A percentile compares a stretch with the other conserved stretches of the same genome.
Conservation (phyloP, 2,113 vertebrate genomes). For the Boleophthalmus pectinirostris region DNA sequence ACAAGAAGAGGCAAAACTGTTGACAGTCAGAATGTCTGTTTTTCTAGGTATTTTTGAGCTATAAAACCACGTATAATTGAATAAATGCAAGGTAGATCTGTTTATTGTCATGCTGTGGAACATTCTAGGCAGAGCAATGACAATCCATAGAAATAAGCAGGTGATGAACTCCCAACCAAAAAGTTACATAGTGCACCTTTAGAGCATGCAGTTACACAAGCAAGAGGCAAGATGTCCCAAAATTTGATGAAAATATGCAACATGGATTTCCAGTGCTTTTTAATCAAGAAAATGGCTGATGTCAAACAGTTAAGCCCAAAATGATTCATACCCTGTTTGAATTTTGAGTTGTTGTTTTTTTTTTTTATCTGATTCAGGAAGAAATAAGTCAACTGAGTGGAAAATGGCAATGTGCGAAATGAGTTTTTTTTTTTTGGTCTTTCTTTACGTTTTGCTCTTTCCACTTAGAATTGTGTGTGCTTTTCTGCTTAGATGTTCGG, state of each 20-base stretch:
- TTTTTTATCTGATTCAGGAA: background rate
- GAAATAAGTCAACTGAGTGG: background rate
- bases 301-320: conserved; percentile 12
- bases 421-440: background rate
- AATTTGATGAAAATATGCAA: conserved; percentile 64
- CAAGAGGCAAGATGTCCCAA: conserved; percentile 32
- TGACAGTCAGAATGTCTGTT: no score
- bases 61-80: no score
- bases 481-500: no score
- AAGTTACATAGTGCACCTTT: no score
- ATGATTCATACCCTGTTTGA: background rate
- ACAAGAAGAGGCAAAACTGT: no score
- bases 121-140: no score
- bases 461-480: no score
- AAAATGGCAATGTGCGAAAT: background rate
- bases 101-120: no score
- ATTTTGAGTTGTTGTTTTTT: background rate
- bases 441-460: background rate
- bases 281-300: conserved; percentile 39
- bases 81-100: no score
- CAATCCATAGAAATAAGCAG: no score
- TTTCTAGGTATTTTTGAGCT: no score
- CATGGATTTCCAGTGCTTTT: conserved; percentile 49
- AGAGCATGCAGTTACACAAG: conserved; percentile 41
- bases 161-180: no score